Evolutionary conservation across 2,797 vertebrate species (phyloP).

Genomic region (Intellagama lesueurii): DNA sequence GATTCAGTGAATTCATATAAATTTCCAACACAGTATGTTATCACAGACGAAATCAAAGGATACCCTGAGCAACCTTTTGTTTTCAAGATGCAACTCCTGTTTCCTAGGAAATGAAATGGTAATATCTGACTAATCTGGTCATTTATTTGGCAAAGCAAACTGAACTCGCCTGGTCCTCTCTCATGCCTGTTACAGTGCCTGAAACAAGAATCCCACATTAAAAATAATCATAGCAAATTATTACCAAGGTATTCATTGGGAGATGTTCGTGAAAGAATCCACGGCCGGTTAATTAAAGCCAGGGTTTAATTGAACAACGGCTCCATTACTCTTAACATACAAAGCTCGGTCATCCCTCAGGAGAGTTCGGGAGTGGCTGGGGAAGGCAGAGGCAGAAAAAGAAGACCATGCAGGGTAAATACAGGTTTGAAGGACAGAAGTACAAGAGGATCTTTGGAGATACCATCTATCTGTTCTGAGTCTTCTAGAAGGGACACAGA

Average conservation of each 20-base stretch:
- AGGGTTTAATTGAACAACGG: background rate
- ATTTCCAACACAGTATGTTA: constrained; percentile 14
- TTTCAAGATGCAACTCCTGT: constrained; percentile 12
- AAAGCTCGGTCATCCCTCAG: background rate
- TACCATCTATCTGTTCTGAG: too few species aligned
- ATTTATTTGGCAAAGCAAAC: background rate
- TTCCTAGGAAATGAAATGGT: constrained; percentile 19
- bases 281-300: constrained; percentile 16
- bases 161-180: background rate
- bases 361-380: background rate
- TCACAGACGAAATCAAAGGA: background rate
- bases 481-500: background rate
- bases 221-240: background rate
- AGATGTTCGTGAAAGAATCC: background rate
- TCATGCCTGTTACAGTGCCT: rapidly evolving
- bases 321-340: background rate
- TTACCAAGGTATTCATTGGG: background rate
- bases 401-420: too few species aligned
- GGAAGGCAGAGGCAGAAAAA: background rate
- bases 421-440: too few species aligned
- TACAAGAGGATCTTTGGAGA: too few species aligned
- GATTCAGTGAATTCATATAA: constrained; percentile 1
- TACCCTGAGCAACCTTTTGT: background rate
- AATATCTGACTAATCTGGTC: background rate
- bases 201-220: background rate